Conservation (phyloP, 2,113 vertebrate species). For the Recurvirostra avosetta region DNA sequence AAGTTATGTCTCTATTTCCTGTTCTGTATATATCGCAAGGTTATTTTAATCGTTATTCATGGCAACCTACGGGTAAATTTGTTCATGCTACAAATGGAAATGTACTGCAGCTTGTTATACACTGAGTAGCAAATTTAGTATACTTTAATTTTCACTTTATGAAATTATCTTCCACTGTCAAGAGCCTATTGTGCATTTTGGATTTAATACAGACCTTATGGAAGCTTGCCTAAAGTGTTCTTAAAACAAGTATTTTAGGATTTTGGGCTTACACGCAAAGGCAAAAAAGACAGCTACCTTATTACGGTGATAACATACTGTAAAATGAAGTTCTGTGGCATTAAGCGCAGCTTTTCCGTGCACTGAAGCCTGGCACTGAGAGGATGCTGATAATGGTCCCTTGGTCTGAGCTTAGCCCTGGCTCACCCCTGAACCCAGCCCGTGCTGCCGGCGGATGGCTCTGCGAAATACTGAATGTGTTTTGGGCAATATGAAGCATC, state of each 20-base stretch:
- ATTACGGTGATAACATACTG: neutral
- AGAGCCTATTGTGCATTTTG: neutral
- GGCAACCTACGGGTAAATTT: neutral
- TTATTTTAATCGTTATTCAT: neutral
- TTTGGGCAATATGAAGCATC: too few relatives aligned
- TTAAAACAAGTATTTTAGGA: neutral
- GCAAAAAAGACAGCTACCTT: neutral
- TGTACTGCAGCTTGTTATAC: neutral
- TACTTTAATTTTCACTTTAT: neutral
- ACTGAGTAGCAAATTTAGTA: neutral
- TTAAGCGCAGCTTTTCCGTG: neutral
- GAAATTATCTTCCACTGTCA: neutral
- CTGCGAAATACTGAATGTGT: fast-evolving
- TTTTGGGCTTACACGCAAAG: conserved; percentile 38
- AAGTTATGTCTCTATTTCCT: neutral
- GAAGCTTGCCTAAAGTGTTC: neutral
- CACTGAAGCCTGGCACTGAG: neutral
- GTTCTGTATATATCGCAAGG: neutral
- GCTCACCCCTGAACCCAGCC: neutral
- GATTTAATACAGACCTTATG: neutral
- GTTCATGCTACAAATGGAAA: neutral
- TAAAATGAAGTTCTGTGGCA: neutral
- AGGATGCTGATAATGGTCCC: neutral
- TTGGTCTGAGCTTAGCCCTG: too few relatives aligned
- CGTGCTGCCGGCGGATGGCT: fast-evolving